Conservation (phyloP, 2,888 invertebrate species). For the Melanophora roralis region DNA sequence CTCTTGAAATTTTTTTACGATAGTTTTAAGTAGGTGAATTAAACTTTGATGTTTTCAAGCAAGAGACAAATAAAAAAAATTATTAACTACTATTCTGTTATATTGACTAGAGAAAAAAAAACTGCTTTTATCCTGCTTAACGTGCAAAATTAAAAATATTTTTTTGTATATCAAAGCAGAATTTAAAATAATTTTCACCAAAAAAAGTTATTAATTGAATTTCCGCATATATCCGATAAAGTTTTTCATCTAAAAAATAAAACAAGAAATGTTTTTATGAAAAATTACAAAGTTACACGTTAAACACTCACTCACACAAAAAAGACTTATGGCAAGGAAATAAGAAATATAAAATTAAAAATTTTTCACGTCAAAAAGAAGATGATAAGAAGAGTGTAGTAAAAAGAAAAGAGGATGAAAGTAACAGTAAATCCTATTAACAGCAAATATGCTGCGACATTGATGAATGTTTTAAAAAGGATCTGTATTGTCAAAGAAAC, state of each 20-base stretch:
- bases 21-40: too few relatives aligned
- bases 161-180: background rate
- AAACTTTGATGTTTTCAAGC: too few relatives aligned
- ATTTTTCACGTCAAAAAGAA: background rate
- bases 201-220: slow-evolving; percentile 54
- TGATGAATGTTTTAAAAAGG: slow-evolving; percentile 58
- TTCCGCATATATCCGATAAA: slow-evolving; percentile 49
- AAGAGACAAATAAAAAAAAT: too few relatives aligned
- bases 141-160: too few relatives aligned
- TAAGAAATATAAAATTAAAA: too few relatives aligned
- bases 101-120: too few relatives aligned
- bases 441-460: slow-evolving; percentile 51
- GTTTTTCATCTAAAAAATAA: slow-evolving; percentile 28
- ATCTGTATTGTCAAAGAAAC: too few relatives aligned
- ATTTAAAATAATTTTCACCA: background rate
- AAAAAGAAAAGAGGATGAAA: background rate
- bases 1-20: too few relatives aligned
- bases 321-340: background rate
- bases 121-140: too few relatives aligned
- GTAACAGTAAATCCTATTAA: slow-evolving; percentile 21
- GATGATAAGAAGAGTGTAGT: background rate
- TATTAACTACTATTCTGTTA: too few relatives aligned
- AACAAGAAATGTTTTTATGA: slow-evolving; percentile 23
- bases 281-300: slow-evolving; percentile 41
- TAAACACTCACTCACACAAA: slow-evolving; percentile 16